Evolutionary conservation across 2,888 invertebrate genomes (phyloP).

Genomic region (Hirtodrosophila alboralis): DNA sequence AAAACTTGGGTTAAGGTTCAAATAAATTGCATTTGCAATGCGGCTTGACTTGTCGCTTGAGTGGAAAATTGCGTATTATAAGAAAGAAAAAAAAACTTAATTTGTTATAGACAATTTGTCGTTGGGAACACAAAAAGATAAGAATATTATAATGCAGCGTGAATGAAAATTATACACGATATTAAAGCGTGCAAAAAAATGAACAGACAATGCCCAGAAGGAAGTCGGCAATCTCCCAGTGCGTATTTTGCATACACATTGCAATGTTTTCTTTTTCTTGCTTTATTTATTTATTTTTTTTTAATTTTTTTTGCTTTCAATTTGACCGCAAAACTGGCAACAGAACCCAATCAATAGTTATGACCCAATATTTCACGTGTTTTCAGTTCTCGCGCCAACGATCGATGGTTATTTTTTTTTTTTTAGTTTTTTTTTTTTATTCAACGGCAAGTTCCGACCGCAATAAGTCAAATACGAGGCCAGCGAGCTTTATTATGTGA

Average conservation of each 20-base stretch:
- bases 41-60: constrained; percentile 66
- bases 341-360: constrained; percentile 72
- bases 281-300: constrained; percentile 14
- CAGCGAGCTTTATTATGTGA: constrained; percentile 71
- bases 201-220: constrained; percentile 3
- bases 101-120: constrained; percentile 56
- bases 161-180: constrained; percentile 45
- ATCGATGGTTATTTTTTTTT: too few species aligned
- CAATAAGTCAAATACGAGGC: constrained; percentile 77
- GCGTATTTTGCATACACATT: constrained; percentile 45
- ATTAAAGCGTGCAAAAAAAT: constrained; percentile 3
- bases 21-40: constrained; percentile 65
- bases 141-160: constrained; percentile 30
- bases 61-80: constrained; percentile 64
- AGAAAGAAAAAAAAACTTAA: constrained; percentile 40
- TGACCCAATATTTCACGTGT: constrained; percentile 75
- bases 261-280: constrained; percentile 15
- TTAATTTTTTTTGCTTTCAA: constrained; percentile 50
- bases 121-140: neutral
- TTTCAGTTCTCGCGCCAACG: constrained; percentile 49
- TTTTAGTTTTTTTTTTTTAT: too few species aligned
- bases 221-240: constrained; percentile 15
- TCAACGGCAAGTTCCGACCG: constrained; percentile 58
- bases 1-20: constrained; percentile 63
- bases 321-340: constrained; percentile 56